These are phyloP conservation scores for Varanus salvator DNA, from an alignment of 2,113 vertebrate species.

Conservation along the genomic window DNA sequence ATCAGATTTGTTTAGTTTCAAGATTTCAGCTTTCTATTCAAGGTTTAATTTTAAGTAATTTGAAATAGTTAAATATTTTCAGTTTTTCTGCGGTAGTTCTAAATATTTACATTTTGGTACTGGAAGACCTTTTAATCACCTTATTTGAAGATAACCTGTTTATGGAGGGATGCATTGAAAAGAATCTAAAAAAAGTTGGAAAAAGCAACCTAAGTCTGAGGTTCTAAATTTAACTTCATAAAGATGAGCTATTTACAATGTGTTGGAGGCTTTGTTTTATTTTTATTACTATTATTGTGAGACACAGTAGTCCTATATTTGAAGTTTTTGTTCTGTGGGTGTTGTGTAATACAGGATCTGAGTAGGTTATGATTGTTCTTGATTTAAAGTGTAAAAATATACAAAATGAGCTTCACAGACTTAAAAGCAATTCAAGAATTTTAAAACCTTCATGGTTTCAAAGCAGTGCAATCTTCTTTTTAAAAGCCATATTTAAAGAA, in stretches of 20 bases:
- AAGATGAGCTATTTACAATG: background rate
- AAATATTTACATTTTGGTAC: background rate
- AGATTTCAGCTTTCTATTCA: background rate
- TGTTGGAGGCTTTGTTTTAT: background rate
- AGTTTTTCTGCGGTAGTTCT: background rate
- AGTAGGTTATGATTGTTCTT: background rate
- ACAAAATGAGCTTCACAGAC: background rate
- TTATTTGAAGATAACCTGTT: background rate
- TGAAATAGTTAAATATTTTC: background rate
- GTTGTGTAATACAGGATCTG: background rate
- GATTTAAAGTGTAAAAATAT: background rate
- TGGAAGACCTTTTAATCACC: background rate
- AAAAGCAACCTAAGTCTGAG: background rate
- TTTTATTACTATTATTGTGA: background rate
- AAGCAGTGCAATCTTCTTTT: background rate
- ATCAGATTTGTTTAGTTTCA: background rate
- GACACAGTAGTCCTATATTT: background rate
- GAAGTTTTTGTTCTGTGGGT: background rate
- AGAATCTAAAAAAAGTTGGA: background rate
- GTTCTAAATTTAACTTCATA: background rate
- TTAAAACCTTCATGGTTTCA: background rate
- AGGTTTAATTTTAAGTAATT: background rate
- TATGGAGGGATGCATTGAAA: background rate
- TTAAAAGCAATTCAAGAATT: background rate
- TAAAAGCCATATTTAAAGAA: background rate